Base-by-base conservation (phyloP, 2,797 vertebrate genomes). In the Lophius americanus region DNA sequence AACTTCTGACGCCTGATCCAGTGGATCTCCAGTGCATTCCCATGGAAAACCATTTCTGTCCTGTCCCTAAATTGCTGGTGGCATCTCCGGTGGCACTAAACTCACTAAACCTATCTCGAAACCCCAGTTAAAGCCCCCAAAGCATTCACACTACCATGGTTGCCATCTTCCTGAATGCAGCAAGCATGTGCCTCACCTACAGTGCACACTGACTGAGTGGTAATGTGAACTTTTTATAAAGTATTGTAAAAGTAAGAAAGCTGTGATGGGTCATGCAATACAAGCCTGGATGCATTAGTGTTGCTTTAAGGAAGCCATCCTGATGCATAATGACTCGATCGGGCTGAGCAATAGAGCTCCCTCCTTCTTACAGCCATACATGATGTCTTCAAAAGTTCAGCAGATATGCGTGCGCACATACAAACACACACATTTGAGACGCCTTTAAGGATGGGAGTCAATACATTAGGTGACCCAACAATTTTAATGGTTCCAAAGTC, bases 101-200 rank as follows among this genome's bases (percentile, higher is more conserved):
- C 92, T 94, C 96, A 93, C 95, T 97, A 95, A 96, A 94, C 94
- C 92, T 95, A 92, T 92, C 94, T 92, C 94, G 94, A 89, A 92
- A 94, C 93, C 93, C 93, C 71, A 93, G 90, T 93, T 93, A 91
- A 88, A 87, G 73, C 58, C 72, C 81, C 70, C 33, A 60, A 74
- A 70, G 68, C 63, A 46, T 60, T 78, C 36, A 49, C 71, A 51
- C 72, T 38, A 51, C 13, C 56, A 60, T 76, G 79, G 78, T 60
- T 50, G 78, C 78, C 84, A 81, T 75, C 69, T 78, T 51, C 78
- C 70, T 82, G 83, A 91, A 90, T 89, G 89, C 91, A 92, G 88
- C 86, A 89, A 91, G 92, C 78, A 87, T 88, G 92, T 94, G 92
- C 93, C 92, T 94, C 91, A 65, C 85, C 85, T 76, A 76, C 84